Base-by-base conservation (phyloP, 2,797 vertebrate species). In the Mus spretus region DNA sequence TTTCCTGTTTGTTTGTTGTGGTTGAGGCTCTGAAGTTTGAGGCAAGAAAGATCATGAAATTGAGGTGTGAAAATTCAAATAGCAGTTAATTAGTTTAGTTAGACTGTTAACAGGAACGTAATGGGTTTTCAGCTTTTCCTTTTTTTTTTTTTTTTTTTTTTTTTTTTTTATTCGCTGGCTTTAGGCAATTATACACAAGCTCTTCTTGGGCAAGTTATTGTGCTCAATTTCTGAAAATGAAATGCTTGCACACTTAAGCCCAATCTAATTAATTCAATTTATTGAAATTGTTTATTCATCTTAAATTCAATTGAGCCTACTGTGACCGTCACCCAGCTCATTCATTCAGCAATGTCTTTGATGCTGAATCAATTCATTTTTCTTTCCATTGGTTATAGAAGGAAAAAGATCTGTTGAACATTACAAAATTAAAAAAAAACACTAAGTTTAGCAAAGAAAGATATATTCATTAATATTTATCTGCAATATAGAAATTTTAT, bases 81-180 rank as follows among this genome's bases (percentile, higher is more conserved):
- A 98, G 96, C 97, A 98, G 98, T 97, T 98, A 98, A 98, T 98
- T 98, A 98, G 98, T 98, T 98, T 97, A 98, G 96, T 98, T 98
- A 97, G 96, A 98, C 96, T 98, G 94, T 98, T 98, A 98, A 96
- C 95, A 97, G 0, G 59, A 97, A 91, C 83, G 94, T 98, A 98
- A 98, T 98, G 96, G 97, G 98, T 98, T 98, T 98, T 98, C 93
- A 97, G 96, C 88, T 96, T 98, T 98, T 95, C 97, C 95, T 98
- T 37, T 98, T 44, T 44, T 44, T n/a, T n/a, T n/a, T n/a, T 44
- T 4, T 44, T 44, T 2, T 4, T 44, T 96, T 98, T 98, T 95
- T 97, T 94, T 98, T 37, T 98, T 98, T 98, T 98, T 97, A 96
- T 98, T 91, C 96, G 97, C 95, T 98, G 97, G 98, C 96, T 98